Conservation (phyloP, 2,888 invertebrate genomes). For the Hemaris fuciformis region DNA sequence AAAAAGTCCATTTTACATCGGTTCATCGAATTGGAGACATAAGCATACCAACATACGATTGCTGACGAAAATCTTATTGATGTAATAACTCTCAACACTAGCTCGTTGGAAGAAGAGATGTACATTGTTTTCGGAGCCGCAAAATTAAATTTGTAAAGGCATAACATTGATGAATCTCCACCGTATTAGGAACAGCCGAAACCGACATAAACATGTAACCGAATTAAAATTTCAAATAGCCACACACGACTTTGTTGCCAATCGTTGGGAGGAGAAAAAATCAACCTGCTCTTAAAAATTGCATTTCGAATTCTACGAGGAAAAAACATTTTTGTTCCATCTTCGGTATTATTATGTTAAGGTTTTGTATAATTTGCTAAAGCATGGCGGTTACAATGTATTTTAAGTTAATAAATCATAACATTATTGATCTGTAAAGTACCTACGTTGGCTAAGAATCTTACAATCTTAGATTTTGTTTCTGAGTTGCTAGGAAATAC, state of each 20-base stretch:
- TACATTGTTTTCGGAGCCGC: slow-evolving; percentile 3
- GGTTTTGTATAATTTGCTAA: neutral
- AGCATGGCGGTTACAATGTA: neutral
- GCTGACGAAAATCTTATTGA: slow-evolving; percentile 11
- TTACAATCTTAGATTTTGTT: no score
- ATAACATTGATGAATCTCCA: slow-evolving; percentile 71
- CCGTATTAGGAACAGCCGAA: slow-evolving; percentile 68
- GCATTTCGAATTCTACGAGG: slow-evolving; percentile 50
- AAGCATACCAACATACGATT: slow-evolving; percentile 34
- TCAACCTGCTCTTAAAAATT: slow-evolving; percentile 54
- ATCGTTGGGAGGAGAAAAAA: slow-evolving; percentile 43
- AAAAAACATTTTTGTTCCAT: slow-evolving; percentile 32
- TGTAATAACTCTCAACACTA: slow-evolving; percentile 21
- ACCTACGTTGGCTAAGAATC: no score
- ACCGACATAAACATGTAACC: slow-evolving; percentile 66
- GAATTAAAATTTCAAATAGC: slow-evolving; percentile 76
- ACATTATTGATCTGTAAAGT: no score
- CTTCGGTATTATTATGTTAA: slow-evolving; percentile 28
- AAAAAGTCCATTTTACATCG: slow-evolving; percentile 64
- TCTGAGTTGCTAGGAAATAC: no score
- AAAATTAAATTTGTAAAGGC: slow-evolving; percentile 34
- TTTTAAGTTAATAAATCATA: no score
- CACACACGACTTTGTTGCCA: slow-evolving; percentile 59
- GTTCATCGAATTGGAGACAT: slow-evolving; percentile 62
- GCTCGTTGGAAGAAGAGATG: neutral